These are phyloP conservation scores for Watsonalla binaria DNA, from an alignment of 2,888 invertebrate genomes.

Conservation along the genomic window DNA sequence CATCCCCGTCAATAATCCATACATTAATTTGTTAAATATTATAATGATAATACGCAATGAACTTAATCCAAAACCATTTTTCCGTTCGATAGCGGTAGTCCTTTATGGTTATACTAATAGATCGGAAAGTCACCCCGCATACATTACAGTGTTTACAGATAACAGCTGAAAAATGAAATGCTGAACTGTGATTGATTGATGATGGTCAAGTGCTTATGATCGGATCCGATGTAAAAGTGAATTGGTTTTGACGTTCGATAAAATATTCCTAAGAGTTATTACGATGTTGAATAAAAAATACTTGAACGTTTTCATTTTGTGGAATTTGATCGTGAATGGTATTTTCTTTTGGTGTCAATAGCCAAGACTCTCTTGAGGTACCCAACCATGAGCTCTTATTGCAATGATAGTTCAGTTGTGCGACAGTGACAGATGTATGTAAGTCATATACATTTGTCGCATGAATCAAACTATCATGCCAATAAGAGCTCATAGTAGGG, in stretches of 20 bases:
- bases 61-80: constrained; percentile 2
- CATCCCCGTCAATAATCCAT: background rate
- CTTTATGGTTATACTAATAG: constrained; percentile 29
- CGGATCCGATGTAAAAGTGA: background rate
- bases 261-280: too few species aligned
- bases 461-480: too few species aligned
- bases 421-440: too few species aligned
- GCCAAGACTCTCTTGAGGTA: too few species aligned
- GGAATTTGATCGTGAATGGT: too few species aligned
- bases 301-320: too few species aligned
- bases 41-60: constrained; percentile 4
- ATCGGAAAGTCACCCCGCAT: constrained; percentile 34
- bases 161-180: constrained; percentile 49
- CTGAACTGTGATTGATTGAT: constrained; percentile 42
- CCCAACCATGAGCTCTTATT: too few species aligned
- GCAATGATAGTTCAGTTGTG: too few species aligned
- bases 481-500: too few species aligned
- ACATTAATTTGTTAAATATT: constrained; percentile 1
- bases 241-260: background rate
- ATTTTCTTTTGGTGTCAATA: too few species aligned
- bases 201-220: constrained; percentile 5
- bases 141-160: constrained; percentile 44
- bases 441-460: too few species aligned
- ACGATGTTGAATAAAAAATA: too few species aligned
- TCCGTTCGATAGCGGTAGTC: constrained; percentile 6